These are phyloP conservation scores for Stictocephala bisonia DNA, from an alignment of 2,888 invertebrate genomes.

Conservation along the genomic window DNA sequence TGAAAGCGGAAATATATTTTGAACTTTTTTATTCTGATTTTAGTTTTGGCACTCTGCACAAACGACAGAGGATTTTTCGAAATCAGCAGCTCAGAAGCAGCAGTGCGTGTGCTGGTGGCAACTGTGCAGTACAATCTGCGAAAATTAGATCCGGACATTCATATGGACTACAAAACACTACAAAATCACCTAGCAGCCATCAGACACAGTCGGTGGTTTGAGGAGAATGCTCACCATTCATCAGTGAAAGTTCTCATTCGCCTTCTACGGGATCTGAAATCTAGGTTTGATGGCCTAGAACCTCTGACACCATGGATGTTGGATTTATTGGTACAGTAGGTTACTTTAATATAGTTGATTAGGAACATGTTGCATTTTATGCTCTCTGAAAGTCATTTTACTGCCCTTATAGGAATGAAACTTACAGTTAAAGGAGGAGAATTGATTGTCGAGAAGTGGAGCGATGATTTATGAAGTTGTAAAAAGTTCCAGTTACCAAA, in stretches of 20 bases:
- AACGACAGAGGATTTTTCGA: conserved; percentile 90
- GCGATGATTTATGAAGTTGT: no score
- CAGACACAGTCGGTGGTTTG: conserved; percentile 96
- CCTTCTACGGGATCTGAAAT: conserved; percentile 90
- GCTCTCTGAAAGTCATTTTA: no score
- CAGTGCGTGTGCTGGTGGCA: conserved; percentile 90
- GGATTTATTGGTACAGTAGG: conserved; percentile 86
- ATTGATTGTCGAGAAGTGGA: no score
- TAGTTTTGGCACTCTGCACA: conserved; percentile 61
- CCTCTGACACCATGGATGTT: conserved; percentile 97
- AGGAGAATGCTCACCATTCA: conserved; percentile 97
- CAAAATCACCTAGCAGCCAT: conserved; percentile 93
- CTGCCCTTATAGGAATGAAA: no score
- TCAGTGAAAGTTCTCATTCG: conserved; percentile 95
- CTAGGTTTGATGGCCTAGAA: conserved; percentile 89
- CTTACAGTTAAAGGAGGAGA: no score
- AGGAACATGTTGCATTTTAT: no score
- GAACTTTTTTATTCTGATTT: no score
- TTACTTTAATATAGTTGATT: no score
- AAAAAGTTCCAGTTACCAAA: no score
- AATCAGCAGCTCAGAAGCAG: conserved; percentile 84
- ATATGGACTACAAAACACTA: conserved; percentile 75
- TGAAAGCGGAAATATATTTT: conserved; percentile 20
- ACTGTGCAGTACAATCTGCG: conserved; percentile 94
- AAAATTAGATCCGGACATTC: conserved; percentile 90